A percentile compares a stretch with the other conserved stretches of the same genome.
Evolutionary conservation across 1,140 invertebrate genomes (phyloP).

Genomic region (Drosophila melanica): DNA sequence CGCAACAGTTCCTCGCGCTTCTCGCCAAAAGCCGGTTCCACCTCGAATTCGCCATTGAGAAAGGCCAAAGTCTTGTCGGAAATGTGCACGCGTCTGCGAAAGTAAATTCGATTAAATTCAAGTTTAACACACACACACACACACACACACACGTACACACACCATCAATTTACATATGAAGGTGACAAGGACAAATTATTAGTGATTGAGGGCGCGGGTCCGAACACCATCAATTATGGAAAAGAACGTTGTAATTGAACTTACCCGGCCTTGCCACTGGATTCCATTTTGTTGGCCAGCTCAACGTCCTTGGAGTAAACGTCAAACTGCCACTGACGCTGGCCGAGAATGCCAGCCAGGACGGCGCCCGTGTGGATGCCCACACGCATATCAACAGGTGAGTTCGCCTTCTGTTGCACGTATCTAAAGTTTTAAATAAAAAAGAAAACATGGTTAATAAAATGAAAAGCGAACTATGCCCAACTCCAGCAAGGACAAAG

Average conservation of each 20-base stretch:
- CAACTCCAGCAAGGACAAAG: not conserved
- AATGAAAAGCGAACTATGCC: constrained; percentile 5
- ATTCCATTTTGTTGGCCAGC: constrained; percentile 99
- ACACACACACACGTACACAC: not conserved
- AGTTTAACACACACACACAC: not conserved
- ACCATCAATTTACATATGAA: constrained; percentile 62
- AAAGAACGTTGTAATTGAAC: not conserved
- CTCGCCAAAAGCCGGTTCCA: constrained; percentile 96
- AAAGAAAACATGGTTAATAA: not conserved
- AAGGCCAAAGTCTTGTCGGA: constrained; percentile 96
- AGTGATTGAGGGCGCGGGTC: constrained; percentile 23
- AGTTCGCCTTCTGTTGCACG: constrained; percentile 97
- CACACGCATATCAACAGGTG: constrained; percentile 98
- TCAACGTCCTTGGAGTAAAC: constrained; percentile 99
- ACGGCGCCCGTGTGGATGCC: constrained; percentile 98
- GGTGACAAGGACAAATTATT: constrained; percentile 61
- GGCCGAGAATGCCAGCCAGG: constrained; percentile 97
- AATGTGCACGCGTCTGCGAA: constrained; percentile 94
- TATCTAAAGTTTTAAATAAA: constrained; percentile 88
- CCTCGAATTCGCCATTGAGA: constrained; percentile 96
- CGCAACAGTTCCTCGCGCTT: constrained; percentile 93
- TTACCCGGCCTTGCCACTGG: constrained; percentile 97
- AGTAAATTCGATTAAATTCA: not conserved
- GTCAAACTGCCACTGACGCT: constrained; percentile 99
- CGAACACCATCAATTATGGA: constrained; percentile 57